Conservation (phyloP, 2,113 vertebrate species). For the Toxostoma redivivum region DNA sequence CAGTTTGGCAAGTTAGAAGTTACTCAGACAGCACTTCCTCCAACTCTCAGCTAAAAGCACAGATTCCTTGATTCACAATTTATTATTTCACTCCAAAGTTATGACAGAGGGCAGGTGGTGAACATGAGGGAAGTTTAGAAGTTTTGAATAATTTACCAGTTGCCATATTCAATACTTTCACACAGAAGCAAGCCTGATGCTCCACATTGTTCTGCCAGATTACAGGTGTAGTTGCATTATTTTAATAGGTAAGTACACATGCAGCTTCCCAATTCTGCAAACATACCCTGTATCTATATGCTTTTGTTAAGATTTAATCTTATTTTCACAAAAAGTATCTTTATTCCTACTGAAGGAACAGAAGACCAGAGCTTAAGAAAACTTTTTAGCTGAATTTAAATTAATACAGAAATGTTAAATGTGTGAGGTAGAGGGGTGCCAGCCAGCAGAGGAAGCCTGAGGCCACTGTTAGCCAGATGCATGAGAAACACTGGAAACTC, state of each 20-base stretch:
- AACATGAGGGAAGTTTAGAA: neutral
- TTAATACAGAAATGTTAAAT: neutral
- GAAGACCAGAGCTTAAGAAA: neutral
- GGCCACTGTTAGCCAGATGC: constrained; percentile 11
- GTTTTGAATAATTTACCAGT: neutral
- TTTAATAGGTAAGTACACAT: neutral
- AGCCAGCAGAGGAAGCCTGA: neutral
- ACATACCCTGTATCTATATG: neutral
- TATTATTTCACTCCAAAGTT: neutral
- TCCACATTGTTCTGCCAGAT: neutral
- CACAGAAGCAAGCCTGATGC: neutral
- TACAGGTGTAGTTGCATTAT: neutral
- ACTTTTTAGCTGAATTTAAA: neutral
- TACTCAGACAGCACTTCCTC: neutral
- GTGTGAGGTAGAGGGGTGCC: neutral
- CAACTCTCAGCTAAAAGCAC: neutral
- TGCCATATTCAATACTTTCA: neutral
- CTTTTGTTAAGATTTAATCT: neutral
- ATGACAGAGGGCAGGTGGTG: neutral
- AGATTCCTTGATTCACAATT: neutral
- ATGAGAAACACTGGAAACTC: constrained; percentile 7
- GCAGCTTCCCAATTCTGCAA: neutral
- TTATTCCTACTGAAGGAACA: neutral
- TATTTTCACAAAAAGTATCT: neutral
- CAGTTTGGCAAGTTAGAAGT: neutral